Evolutionary conservation across 2,888 invertebrate species (phyloP).

Genomic region (Ceraclea dissimilis): DNA sequence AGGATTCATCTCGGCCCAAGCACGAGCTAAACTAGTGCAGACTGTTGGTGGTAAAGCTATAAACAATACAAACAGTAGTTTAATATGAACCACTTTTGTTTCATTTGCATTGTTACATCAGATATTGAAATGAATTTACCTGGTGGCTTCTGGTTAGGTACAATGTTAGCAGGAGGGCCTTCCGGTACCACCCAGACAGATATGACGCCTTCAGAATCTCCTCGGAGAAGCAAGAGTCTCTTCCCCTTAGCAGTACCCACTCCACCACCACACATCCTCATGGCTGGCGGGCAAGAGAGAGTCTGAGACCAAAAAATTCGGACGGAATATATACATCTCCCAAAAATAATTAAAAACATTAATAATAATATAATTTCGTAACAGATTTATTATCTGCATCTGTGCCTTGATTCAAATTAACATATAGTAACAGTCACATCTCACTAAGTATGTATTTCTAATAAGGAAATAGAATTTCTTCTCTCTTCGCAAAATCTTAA

Average conservation of each 20-base stretch:
- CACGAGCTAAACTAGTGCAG: conserved; percentile 73
- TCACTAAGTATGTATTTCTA: no score
- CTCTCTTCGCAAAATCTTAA: no score
- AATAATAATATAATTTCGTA: no score
- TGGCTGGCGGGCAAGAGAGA: conserved; percentile 85
- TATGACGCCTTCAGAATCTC: conserved; percentile 88
- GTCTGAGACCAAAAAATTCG: conserved; percentile 56
- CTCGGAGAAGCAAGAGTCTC: conserved; percentile 66
- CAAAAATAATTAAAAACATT: background rate
- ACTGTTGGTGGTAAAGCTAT: conserved; percentile 67
- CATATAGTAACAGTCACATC: no score
- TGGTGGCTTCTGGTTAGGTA: conserved; percentile 33
- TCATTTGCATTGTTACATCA: no score
- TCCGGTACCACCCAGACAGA: conserved; percentile 87
- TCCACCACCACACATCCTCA: conserved; percentile 55
- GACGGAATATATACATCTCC: no score
- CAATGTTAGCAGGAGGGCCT: conserved; percentile 52
- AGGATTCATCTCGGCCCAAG: conserved; percentile 84
- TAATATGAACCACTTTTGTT: no score
- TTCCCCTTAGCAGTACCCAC: conserved; percentile 60
- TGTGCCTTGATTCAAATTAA: no score
- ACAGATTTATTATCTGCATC: no score
- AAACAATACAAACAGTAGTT: background rate
- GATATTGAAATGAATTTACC: conserved; percentile 7
- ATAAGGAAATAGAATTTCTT: no score